These are phyloP conservation scores for Pseudochirops cupreus DNA, from an alignment of 2,797 vertebrate species.

Conservation along the genomic window DNA sequence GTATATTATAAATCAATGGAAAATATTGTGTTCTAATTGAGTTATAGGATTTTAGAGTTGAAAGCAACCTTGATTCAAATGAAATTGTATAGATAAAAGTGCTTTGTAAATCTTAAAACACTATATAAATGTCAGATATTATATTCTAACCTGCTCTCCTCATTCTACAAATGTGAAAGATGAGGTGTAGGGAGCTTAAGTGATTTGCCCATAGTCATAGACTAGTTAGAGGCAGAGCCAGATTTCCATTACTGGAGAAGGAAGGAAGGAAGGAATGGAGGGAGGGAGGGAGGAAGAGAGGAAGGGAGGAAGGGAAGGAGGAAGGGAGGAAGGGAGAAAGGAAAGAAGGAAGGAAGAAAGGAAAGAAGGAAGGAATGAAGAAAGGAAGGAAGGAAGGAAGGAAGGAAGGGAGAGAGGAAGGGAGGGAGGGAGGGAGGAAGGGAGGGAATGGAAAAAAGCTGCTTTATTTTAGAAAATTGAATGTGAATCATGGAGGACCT, in stretches of 20 bases:
- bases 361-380: too few species aligned
- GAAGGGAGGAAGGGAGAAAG: too few species aligned
- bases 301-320: too few species aligned
- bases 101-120: not conserved
- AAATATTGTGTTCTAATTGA: not conserved
- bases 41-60: not conserved
- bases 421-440: too few species aligned
- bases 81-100: not conserved
- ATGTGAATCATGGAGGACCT: not conserved
- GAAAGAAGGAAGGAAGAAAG: too few species aligned
- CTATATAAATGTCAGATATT: not conserved
- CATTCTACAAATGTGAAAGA: not conserved
- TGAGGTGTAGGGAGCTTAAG: not conserved
- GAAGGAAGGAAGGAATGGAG: too few species aligned
- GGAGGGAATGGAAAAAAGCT: not conserved
- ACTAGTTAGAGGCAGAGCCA: not conserved
- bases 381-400: too few species aligned
- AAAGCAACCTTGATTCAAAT: not conserved
- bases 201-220: not conserved
- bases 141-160: not conserved
- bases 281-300: too few species aligned
- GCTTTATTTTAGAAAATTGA: conserved; percentile 52
- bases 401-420: too few species aligned
- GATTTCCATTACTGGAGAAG: not conserved
- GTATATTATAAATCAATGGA: not conserved